Evolutionary conservation across 2,888 invertebrate species (phyloP).

Genomic region (Polymixis flavicincta): DNA sequence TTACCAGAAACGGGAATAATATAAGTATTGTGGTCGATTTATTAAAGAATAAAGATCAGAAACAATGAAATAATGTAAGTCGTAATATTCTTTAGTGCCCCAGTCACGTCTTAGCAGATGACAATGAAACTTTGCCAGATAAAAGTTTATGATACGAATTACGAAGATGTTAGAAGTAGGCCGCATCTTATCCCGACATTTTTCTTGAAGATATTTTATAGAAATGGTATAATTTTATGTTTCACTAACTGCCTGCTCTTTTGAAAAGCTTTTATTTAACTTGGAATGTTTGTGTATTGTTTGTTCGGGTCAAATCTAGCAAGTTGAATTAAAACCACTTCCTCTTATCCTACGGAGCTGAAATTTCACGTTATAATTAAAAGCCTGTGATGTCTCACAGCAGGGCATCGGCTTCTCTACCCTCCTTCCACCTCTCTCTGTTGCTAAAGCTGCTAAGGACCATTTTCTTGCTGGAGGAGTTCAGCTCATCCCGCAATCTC

Average conservation of each 20-base stretch:
- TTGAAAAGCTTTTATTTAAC: no score
- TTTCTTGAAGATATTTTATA: not conserved
- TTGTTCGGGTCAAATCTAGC: no score
- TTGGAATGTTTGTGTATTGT: no score
- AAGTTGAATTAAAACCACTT: no score
- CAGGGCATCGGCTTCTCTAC: no score
- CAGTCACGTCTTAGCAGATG: conserved; percentile 40
- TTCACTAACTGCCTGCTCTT: not conserved
- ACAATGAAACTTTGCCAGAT: conserved; percentile 47
- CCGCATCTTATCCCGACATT: not conserved
- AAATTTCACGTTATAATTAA: no score
- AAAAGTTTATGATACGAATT: conserved; percentile 30
- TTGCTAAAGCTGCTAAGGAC: no score
- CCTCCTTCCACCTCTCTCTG: no score
- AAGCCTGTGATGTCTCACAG: no score
- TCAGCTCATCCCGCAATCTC: no score
- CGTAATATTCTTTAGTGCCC: not conserved
- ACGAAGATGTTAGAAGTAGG: not conserved
- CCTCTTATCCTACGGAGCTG: no score
- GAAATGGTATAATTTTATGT: not conserved
- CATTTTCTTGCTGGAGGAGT: no score
- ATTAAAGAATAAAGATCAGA: not conserved
- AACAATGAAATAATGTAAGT: not conserved
- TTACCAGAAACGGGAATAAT: not conserved
- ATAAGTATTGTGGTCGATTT: not conserved